Evolutionary conservation across 2,113 vertebrate genomes (phyloP).

Genomic region (Canis aureus): DNA sequence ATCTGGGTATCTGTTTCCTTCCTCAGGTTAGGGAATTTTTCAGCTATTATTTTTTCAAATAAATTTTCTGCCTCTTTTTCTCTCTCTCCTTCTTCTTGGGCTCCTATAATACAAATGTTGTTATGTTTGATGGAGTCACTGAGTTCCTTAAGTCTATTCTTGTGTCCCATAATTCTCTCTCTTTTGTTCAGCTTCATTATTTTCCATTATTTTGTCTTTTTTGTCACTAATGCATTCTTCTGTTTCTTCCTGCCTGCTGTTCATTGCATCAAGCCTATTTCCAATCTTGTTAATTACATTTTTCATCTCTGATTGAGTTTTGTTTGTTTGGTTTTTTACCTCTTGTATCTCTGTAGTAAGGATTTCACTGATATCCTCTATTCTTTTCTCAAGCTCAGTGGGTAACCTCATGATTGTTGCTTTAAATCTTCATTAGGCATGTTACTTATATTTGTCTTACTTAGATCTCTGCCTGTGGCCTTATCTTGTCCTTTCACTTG

Average conservation of each 20-base stretch:
- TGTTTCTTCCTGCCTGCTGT: neutral
- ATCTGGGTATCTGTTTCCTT: neutral
- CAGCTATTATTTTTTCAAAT: neutral
- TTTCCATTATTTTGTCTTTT: neutral
- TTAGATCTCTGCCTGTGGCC: neutral
- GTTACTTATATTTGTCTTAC: neutral
- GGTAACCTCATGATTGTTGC: neutral
- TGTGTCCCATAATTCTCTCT: neutral
- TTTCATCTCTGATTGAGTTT: neutral
- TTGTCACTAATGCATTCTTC: neutral
- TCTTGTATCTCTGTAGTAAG: neutral
- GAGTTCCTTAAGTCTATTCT: neutral
- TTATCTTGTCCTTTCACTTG: neutral
- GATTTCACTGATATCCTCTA: neutral
- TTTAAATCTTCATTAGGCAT: neutral
- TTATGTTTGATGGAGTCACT: neutral
- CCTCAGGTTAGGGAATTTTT: neutral
- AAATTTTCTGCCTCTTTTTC: neutral
- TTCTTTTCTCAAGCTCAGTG: neutral
- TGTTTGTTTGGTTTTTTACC: neutral
- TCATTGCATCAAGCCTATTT: neutral
- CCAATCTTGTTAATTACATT: neutral
- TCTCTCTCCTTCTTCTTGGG: neutral
- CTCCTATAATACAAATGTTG: neutral
- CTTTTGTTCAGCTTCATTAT: neutral